Percentiles rank a stretch among this genome's conserved stretches.
phyloP scores from a whole-genome alignment of 2,113 vertebrate species.

The Muntiacus reevesi region DNA sequence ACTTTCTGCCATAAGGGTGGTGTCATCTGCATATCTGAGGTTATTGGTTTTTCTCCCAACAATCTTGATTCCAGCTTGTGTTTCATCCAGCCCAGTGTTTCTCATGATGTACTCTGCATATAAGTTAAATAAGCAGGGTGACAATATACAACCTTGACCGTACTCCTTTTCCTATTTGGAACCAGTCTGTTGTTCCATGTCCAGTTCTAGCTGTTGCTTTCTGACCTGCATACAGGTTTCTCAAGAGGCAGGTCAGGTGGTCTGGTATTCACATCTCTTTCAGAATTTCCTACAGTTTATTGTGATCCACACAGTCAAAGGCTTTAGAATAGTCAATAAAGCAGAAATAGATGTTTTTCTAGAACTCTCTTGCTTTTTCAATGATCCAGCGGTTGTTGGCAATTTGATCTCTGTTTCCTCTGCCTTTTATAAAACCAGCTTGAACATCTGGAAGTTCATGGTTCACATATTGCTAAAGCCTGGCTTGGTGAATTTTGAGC shows the following conservation, averaged over 20 bases:
- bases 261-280: not conserved
- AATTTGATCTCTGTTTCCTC: not conserved
- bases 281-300: not conserved
- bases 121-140: not conserved
- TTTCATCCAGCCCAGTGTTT: not conserved
- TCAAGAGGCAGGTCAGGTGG: not conserved
- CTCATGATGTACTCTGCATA: not conserved
- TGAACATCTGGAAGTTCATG: not conserved
- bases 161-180: not conserved
- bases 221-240: not conserved
- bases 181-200: not conserved
- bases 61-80: not conserved
- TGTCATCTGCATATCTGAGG: not conserved
- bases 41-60: fast-evolving
- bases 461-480: not conserved
- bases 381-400: not conserved
- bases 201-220: not conserved
- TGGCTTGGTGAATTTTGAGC: not conserved
- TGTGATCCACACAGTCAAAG: not conserved
- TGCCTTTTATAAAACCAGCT: not conserved
- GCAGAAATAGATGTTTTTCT: not conserved
- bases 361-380: not conserved
- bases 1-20: not conserved
- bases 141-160: not conserved
- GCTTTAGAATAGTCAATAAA: not conserved